Conservation (phyloP, 2,888 invertebrate species). For the Callosobruchus maculatus region DNA sequence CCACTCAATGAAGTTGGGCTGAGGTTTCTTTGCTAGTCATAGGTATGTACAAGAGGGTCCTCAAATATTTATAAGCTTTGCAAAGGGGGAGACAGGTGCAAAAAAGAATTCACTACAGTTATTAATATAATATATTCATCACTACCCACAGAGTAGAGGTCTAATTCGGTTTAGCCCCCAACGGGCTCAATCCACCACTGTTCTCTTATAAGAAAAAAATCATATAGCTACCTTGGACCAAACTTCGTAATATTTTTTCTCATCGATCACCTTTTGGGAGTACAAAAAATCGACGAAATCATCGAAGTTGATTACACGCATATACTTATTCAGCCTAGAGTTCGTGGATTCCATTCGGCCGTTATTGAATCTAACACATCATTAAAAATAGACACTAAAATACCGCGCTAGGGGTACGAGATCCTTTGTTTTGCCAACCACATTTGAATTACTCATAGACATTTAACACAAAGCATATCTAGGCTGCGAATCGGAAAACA, state of each 20-base stretch:
- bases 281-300: constrained; percentile 24
- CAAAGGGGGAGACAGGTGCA: too few relatives aligned
- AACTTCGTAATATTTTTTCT: constrained; percentile 16
- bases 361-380: not conserved
- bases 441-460: not conserved
- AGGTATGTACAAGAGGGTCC: too few relatives aligned
- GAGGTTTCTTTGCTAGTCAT: too few relatives aligned
- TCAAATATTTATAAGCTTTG: too few relatives aligned
- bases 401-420: not conserved
- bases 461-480: not conserved
- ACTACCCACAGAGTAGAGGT: too few relatives aligned
- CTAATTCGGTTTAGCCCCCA: too few relatives aligned
- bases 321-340: constrained; percentile 20
- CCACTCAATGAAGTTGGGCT: too few relatives aligned
- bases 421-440: not conserved
- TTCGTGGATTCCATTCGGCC: constrained; percentile 14
- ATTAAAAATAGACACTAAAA: not conserved
- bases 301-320: constrained; percentile 14
- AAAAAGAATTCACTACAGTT: too few relatives aligned
- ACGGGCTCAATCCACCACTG: too few relatives aligned
- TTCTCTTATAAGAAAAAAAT: too few relatives aligned
- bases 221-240: constrained; percentile 16
- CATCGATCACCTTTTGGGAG: constrained; percentile 18
- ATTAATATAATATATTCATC: too few relatives aligned
- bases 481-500: not conserved